phyloP scores from a whole-genome alignment of 1,140 invertebrate species.

The Sogatella furcifera region DNA sequence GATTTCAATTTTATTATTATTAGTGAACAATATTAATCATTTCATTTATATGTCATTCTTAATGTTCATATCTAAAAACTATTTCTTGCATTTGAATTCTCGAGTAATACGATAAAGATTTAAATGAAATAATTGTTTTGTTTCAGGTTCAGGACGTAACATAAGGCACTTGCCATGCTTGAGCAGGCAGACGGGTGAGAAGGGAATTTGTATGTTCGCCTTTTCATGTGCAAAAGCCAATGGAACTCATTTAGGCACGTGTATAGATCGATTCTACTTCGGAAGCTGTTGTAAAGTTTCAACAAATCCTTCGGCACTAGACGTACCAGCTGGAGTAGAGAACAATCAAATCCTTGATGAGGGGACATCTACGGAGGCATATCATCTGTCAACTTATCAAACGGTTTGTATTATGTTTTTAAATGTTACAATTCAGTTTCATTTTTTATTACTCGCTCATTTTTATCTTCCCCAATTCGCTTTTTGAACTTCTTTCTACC shows the following conservation, averaged over 20 bases:
- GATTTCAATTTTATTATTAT: too few relatives aligned
- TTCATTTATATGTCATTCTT: too few relatives aligned
- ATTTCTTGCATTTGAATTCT: too few relatives aligned
- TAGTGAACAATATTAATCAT: too few relatives aligned
- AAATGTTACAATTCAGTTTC: conserved; percentile 17
- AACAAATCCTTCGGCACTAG: conserved; percentile 31
- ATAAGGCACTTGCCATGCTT: conserved; percentile 79
- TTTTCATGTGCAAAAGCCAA: conserved; percentile 85
- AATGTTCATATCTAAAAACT: too few relatives aligned
- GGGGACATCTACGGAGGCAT: conserved; percentile 16
- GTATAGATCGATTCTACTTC: conserved; percentile 85
- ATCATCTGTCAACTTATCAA: conserved; percentile 17
- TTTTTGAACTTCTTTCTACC: too few relatives aligned
- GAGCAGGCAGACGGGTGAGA: conserved; percentile 61
- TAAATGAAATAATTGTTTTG: conserved; percentile 4
- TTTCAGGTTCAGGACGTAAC: conserved; percentile 63
- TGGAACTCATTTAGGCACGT: conserved; percentile 80
- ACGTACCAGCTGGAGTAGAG: conserved; percentile 21
- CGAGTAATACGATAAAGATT: too few relatives aligned
- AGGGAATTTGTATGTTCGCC: conserved; percentile 87
- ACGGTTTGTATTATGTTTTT: conserved; percentile 11
- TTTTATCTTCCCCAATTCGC: too few relatives aligned
- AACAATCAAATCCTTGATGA: conserved; percentile 21
- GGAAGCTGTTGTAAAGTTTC: conserved; percentile 75
- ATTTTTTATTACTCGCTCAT: too few relatives aligned